Base-by-base conservation (phyloP, 2,797 vertebrate species). In the Euthynnus affinis region DNA sequence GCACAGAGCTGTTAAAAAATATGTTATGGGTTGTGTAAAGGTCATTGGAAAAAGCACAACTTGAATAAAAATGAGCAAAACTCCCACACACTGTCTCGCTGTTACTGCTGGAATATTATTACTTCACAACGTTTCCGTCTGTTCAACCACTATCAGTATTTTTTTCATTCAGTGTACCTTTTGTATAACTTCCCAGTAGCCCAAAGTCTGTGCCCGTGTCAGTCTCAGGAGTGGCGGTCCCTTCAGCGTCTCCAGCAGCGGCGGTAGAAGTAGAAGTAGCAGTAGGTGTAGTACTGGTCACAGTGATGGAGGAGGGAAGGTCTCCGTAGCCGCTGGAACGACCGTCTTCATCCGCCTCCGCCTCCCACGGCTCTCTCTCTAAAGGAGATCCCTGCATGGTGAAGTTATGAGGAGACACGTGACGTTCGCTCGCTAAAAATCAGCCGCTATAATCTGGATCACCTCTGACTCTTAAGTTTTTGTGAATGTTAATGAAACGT, bases 171-270 rank as follows among this genome's bases (percentile, higher is more conserved):
- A 10, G 9, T 0, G 10, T 46, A 85, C 91, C 90, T 89, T 78
- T 88, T 0, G 72, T 57, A 6, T 61, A 84, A 70, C 66, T 73
- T 29, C 68, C 87, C 74, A 88, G 77, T 64, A 89, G 85, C 37
- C 89, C 89, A 48, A 93, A 93, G 86, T 93, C 91, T 0, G 89
- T 93, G 6, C 91, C 90, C 0, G 90, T 92, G 89, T 90, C 88
- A 0, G 89, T 90, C 70, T 93, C 91, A 2, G 83, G 85, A 20
- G 71, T 46, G 18, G 62, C 15, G 0, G 90, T 93, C 18, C 78
- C 82, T 6, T 0, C 71, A 6, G 32, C 4, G 5, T 55, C 67
- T 40, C 57, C 85, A 48, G 52, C 32, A 40, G 68, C 2, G 29
- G 44, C 52, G 23, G 68, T 3, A 4, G 55, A 4, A 15, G 74